Percentiles rank a stretch among this genome's conserved stretches.
phyloP scores from a whole-genome alignment of 1,140 invertebrate species.

The Rhizoglyphus robini region DNA sequence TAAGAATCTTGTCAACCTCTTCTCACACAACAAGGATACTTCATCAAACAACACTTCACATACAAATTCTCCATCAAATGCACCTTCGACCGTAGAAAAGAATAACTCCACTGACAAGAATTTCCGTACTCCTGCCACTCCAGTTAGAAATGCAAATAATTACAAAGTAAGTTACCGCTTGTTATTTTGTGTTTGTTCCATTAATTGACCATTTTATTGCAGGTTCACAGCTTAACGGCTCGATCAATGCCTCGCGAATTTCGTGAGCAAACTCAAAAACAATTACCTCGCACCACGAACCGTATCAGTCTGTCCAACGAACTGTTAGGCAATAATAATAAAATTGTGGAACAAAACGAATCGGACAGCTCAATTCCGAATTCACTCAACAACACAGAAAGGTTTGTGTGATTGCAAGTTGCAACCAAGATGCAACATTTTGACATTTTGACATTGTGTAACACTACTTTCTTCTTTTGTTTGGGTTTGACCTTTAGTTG shows the following conservation, averaged over 20 bases:
- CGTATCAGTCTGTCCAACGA: conserved; percentile 22
- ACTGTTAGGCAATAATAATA: background rate
- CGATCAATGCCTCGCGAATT: conserved; percentile 59
- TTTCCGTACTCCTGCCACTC: background rate
- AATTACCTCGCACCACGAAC: conserved; percentile 27
- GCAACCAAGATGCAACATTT: background rate
- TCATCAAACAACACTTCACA: background rate
- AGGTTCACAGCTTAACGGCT: conserved; percentile 67
- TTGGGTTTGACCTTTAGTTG: background rate
- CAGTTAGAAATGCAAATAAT: background rate
- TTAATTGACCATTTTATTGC: conserved; percentile 21
- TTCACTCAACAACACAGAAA: background rate
- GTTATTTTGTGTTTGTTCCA: background rate
- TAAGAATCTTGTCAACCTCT: background rate
- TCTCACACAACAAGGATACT: background rate
- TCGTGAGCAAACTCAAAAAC: conserved; percentile 44
- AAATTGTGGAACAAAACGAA: too few species aligned
- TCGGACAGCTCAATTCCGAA: too few species aligned
- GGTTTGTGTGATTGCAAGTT: background rate
- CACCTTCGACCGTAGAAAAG: background rate
- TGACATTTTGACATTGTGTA: too few species aligned
- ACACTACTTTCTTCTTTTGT: background rate
- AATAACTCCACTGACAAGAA: background rate
- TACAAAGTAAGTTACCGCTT: too few species aligned
- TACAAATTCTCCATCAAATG: background rate